Conservation (phyloP, 2,113 vertebrate species). For the Spizaetus ornatus region DNA sequence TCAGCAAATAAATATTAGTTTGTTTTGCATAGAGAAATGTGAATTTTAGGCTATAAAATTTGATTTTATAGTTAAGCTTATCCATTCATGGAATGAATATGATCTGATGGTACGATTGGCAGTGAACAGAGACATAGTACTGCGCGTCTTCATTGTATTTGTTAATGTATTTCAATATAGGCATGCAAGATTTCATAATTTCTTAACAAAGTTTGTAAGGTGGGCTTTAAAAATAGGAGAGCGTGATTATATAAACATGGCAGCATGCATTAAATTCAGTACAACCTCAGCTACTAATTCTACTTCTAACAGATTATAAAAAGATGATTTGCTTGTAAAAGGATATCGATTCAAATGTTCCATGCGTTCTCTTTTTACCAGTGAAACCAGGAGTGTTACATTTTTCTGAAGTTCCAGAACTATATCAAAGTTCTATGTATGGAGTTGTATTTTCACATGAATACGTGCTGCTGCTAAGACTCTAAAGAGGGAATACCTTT, state of each 20-base stretch:
- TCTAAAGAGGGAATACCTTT: neutral
- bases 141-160: neutral
- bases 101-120: neutral
- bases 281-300: neutral
- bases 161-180: neutral
- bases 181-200: neutral
- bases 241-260: neutral
- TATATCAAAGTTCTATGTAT: neutral
- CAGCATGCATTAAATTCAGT: neutral
- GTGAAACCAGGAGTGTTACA: neutral
- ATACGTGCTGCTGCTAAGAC: neutral
- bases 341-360: neutral
- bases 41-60: neutral
- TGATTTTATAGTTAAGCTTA: neutral
- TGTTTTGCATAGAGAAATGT: neutral
- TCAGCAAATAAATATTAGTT: neutral
- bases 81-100: neutral
- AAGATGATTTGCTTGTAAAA: neutral
- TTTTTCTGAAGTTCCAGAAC: neutral
- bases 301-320: neutral
- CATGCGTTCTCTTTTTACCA: neutral
- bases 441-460: neutral
- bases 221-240: neutral
- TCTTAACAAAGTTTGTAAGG: neutral
- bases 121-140: neutral